phyloP scores from a whole-genome alignment of 2,113 vertebrate genomes.

The Empidonax traillii region DNA sequence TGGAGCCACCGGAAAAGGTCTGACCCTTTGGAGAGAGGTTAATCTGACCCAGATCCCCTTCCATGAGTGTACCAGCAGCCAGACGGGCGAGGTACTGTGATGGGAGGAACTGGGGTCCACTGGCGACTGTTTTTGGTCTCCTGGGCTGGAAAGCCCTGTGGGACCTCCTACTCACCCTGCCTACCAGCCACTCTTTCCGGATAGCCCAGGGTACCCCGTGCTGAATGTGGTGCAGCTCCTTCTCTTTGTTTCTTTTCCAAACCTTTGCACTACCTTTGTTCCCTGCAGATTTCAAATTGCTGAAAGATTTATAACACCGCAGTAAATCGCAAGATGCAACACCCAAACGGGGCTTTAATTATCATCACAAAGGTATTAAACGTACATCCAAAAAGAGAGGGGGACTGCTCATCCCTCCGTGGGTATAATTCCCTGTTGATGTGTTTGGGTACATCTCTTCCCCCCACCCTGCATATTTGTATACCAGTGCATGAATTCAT shows the following conservation, averaged over 20 bases:
- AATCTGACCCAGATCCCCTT: not conserved
- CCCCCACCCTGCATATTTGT: slow-evolving; percentile 28
- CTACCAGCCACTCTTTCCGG: not conserved
- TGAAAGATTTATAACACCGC: slow-evolving; percentile 40
- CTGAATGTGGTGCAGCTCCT: not conserved
- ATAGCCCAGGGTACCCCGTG: not conserved
- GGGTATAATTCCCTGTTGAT: slow-evolving; percentile 38
- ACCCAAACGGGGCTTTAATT: slow-evolving; percentile 32
- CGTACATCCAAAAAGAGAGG: not conserved
- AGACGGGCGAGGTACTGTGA: not conserved
- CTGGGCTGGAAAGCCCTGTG: not conserved
- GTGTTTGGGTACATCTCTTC: slow-evolving; percentile 31
- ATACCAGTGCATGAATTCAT: slow-evolving; percentile 1
- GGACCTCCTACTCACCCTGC: not conserved
- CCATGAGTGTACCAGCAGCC: not conserved
- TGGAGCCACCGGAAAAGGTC: not conserved
- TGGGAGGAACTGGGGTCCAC: not conserved
- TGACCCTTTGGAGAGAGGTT: not conserved
- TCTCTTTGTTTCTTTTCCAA: slow-evolving; percentile 28
- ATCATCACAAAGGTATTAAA: slow-evolving; percentile 25
- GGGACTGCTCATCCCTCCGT: not conserved
- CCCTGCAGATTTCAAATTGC: not conserved
- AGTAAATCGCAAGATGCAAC: slow-evolving; percentile 5
- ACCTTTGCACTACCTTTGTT: not conserved
- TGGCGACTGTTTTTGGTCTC: not conserved